Evolutionary conservation across 2,113 vertebrate genomes (phyloP).

Genomic region (Pterocles gutturalis): DNA sequence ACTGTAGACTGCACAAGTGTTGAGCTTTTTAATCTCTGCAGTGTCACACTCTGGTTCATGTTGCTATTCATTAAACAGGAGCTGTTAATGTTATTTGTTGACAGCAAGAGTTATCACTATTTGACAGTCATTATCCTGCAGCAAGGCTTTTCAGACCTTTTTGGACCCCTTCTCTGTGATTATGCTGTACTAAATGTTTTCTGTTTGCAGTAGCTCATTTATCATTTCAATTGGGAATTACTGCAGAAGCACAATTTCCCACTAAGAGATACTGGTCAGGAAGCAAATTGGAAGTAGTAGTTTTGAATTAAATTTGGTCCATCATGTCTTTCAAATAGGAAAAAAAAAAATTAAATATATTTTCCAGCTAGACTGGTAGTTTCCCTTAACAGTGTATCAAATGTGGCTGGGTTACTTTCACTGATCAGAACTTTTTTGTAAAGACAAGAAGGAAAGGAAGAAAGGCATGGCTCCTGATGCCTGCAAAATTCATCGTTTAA

Average conservation of each 20-base stretch:
- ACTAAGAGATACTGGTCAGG: not conserved
- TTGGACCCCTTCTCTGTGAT: not conserved
- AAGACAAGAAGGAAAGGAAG: not conserved
- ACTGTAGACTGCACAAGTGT: not conserved
- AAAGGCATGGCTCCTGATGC: not conserved
- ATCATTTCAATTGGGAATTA: conserved; percentile 8
- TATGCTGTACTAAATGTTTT: not conserved
- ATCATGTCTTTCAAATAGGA: not conserved
- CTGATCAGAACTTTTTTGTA: not conserved
- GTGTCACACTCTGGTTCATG: not conserved
- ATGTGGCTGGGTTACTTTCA: not conserved
- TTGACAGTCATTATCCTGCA: conserved; percentile 34
- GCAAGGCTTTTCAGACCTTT: conserved; percentile 1
- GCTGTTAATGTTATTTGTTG: conserved; percentile 27
- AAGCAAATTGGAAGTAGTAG: not conserved
- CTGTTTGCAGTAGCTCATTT: conserved; percentile 7
- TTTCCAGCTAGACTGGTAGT: not conserved
- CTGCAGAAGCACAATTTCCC: not conserved
- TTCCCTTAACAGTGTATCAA: not conserved
- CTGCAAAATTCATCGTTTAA: not conserved
- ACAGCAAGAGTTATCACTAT: not conserved
- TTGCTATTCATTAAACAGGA: conserved; percentile 13
- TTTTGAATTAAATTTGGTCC: not conserved
- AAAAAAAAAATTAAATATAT: not conserved
- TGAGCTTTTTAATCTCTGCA: not conserved